Conservation (phyloP, 2,888 invertebrate species). For the Acanthopleura granulata region DNA sequence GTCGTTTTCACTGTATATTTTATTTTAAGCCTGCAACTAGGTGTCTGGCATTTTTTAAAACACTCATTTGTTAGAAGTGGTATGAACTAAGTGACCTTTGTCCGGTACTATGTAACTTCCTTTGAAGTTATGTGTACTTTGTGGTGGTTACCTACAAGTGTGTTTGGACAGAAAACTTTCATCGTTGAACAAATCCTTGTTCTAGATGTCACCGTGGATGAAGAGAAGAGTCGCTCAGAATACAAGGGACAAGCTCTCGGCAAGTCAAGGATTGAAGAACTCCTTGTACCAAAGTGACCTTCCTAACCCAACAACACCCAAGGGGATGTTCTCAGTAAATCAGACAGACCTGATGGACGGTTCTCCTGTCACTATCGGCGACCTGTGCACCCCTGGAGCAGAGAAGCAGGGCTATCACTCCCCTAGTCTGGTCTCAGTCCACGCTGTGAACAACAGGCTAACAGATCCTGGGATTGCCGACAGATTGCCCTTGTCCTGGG, state of each 20-base stretch:
- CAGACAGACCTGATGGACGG: background rate
- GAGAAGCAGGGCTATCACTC: background rate
- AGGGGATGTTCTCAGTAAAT: too few relatives aligned
- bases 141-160: too few relatives aligned
- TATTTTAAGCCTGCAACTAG: too few relatives aligned
- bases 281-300: too few relatives aligned
- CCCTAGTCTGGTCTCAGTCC: background rate
- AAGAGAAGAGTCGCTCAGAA: background rate
- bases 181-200: background rate
- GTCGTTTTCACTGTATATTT: too few relatives aligned
- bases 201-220: background rate
- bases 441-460: background rate
- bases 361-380: background rate
- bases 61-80: too few relatives aligned
- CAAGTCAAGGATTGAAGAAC: too few relatives aligned
- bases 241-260: background rate
- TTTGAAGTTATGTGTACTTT: too few relatives aligned
- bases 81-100: too few relatives aligned
- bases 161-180: background rate
- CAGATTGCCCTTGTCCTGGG: slow-evolving; percentile 20
- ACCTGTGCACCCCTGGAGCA: background rate
- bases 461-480: background rate
- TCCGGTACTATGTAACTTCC: too few relatives aligned
- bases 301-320: too few relatives aligned
- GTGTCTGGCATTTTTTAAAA: too few relatives aligned